Percentiles rank a stretch among this genome's conserved stretches.
These are phyloP conservation scores for Capra hircus DNA, from an alignment of 2,113 vertebrate genomes.

Conservation along the genomic window DNA sequence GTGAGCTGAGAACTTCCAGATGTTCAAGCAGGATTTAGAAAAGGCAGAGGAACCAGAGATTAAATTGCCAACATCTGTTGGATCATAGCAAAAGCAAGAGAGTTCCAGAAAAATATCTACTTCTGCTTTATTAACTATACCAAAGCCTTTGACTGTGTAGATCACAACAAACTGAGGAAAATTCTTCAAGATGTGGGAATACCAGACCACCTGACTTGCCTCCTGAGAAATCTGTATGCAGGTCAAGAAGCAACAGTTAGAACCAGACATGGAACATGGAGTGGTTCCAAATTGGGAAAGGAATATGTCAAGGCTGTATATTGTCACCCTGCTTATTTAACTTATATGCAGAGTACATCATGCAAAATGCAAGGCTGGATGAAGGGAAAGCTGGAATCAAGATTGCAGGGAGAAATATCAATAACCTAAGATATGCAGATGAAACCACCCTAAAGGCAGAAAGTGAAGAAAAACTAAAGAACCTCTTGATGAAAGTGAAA, in stretches of 20 bases:
- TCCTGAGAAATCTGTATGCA: background rate
- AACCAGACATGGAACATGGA: background rate
- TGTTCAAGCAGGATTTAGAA: background rate
- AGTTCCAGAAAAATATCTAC: background rate
- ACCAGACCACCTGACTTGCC: background rate
- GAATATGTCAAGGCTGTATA: background rate
- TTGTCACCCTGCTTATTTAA: background rate
- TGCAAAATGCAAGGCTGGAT: background rate
- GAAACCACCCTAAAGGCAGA: background rate
- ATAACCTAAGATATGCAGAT: background rate
- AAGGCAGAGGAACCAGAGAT: background rate
- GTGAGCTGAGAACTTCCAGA: background rate
- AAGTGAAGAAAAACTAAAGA: background rate
- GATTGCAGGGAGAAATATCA: background rate
- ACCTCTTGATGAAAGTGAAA: background rate
- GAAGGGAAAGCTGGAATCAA: background rate
- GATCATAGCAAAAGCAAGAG: background rate
- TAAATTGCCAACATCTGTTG: background rate
- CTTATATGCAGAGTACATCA: background rate
- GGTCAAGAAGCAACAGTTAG: background rate
- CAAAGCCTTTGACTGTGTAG: background rate
- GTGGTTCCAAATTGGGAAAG: background rate
- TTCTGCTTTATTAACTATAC: background rate
- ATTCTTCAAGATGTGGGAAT: background rate
- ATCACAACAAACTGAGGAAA: background rate